phyloP scores from a whole-genome alignment of 2,113 vertebrate genomes.

The Saimiri boliviensis region DNA sequence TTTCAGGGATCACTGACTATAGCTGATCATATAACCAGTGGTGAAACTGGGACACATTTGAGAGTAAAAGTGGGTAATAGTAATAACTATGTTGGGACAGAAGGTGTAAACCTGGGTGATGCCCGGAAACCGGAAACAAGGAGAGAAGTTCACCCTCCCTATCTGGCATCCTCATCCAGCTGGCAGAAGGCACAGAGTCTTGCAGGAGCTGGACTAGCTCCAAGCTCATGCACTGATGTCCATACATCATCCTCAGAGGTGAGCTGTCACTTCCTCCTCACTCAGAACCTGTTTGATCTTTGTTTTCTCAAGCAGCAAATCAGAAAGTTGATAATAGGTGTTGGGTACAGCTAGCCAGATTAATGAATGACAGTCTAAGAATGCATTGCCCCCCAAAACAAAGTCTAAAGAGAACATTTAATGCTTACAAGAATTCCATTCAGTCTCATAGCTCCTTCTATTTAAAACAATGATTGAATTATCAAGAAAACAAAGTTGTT shows the following conservation, averaged over 20 bases:
- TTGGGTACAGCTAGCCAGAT: not conserved
- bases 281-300: not conserved
- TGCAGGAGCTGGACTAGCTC: fast-evolving
- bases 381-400: not conserved
- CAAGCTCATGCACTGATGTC: not conserved
- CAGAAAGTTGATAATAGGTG: not conserved
- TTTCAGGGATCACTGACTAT: not conserved
- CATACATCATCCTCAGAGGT: not conserved
- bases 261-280: fast-evolving
- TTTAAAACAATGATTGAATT: not conserved
- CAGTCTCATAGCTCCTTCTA: not conserved
- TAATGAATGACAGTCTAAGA: not conserved
- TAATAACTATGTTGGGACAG: not conserved
- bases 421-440: not conserved
- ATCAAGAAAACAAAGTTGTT: not conserved
- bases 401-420: not conserved
- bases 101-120: not conserved
- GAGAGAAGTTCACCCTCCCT: no score
- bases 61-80: not conserved
- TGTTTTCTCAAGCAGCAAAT: not conserved
- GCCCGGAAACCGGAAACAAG: not conserved
- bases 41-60: not conserved
- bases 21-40: not conserved
- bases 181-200: fast-evolving
- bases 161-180: not conserved